These are phyloP conservation scores for Drosophila conformis DNA, from an alignment of 2,888 invertebrate genomes.

Conservation along the genomic window DNA sequence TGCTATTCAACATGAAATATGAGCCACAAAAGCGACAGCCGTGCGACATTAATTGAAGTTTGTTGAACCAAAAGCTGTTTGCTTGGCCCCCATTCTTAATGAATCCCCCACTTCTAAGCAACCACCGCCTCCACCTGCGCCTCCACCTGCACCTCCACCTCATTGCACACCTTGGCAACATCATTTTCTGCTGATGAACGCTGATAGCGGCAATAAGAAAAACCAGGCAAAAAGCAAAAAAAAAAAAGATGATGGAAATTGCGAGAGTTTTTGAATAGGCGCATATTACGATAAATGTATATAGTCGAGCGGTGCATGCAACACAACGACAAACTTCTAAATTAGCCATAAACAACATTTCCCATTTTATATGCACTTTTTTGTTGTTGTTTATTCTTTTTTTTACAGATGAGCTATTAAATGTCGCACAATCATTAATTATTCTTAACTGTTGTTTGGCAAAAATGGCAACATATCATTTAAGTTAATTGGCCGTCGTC, in stretches of 20 bases:
- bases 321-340: neutral
- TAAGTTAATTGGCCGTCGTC: neutral
- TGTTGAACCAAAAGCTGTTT: conserved; percentile 78
- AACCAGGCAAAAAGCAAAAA: neutral
- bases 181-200: conserved; percentile 16
- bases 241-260: neutral
- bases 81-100: conserved; percentile 53
- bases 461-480: neutral
- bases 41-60: conserved; percentile 77
- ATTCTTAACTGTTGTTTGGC: neutral
- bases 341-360: neutral
- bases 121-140: neutral
- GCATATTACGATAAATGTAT: neutral
- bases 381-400: neutral
- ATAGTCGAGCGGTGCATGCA: neutral
- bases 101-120: conserved; percentile 1
- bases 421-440: neutral
- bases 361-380: neutral
- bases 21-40: conserved; percentile 62
- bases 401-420: neutral
- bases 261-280: neutral
- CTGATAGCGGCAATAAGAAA: conserved; percentile 16
- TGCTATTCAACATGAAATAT: conserved; percentile 56
- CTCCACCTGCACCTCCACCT: neutral
- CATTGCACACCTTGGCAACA: conserved; percentile 7